These are phyloP conservation scores for Sebastes kiyomatsui DNA, from an alignment of 2,797 vertebrate species.

Conservation along the genomic window DNA sequence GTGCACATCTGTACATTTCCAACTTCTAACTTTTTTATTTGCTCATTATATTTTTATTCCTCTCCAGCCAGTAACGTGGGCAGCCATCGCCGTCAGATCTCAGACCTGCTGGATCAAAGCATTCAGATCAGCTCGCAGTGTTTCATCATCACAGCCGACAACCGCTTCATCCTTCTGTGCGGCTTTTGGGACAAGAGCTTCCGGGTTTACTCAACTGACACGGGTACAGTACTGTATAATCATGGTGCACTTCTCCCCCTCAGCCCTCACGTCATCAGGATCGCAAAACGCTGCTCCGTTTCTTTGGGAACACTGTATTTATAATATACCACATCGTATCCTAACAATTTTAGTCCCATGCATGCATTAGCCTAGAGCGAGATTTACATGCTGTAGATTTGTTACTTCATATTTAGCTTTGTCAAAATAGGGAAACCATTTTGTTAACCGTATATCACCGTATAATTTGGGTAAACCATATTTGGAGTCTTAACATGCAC, in stretches of 20 bases:
- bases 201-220: conserved; percentile 95
- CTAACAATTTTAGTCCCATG: not conserved
- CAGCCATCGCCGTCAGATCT: conserved; percentile 93
- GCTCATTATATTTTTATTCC: not conserved
- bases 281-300: not conserved
- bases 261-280: not conserved
- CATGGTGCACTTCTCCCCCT: no score
- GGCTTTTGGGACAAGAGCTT: conserved; percentile 99
- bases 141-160: conserved; percentile 95
- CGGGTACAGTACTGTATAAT: conserved; percentile 82
- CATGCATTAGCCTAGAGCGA: not conserved
- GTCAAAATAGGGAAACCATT: not conserved
- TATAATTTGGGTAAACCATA: conserved; percentile 1
- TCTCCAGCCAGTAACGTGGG: conserved; percentile 88
- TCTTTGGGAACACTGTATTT: not conserved
- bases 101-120: conserved; percentile 96
- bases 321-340: not conserved
- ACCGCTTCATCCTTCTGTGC: conserved; percentile 95
- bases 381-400: not conserved
- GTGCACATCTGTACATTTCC: not conserved
- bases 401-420: not conserved
- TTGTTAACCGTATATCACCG: not conserved
- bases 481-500: not conserved
- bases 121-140: conserved; percentile 96
- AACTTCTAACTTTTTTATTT: not conserved